phyloP scores from a whole-genome alignment of 2,888 invertebrate genomes.

The Iselma pallidipennis region DNA sequence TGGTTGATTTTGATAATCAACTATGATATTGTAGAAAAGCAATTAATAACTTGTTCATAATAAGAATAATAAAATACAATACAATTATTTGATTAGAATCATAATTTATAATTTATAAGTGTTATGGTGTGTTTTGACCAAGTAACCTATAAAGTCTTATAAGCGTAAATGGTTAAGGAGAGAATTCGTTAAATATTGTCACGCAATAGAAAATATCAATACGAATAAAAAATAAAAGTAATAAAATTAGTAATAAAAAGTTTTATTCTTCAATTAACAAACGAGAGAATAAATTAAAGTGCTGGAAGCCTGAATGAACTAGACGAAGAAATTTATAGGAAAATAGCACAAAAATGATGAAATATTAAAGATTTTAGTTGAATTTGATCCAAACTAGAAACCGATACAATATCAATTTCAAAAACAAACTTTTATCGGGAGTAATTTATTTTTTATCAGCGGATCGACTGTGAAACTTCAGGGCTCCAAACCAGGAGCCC shows the following conservation, averaged over 20 bases:
- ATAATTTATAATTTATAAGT: not conserved
- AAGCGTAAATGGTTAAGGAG: slow-evolving; percentile 17
- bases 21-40: too few relatives aligned
- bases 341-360: not conserved
- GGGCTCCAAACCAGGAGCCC: too few relatives aligned
- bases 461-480: too few relatives aligned
- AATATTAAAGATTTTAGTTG: not conserved
- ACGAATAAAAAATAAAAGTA: not conserved
- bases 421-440: too few relatives aligned
- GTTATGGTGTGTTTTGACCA: slow-evolving; percentile 13
- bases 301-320: too few relatives aligned
- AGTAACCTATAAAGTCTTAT: slow-evolving; percentile 20
- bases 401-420: too few relatives aligned
- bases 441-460: too few relatives aligned
- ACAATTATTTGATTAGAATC: not conserved
- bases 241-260: not conserved
- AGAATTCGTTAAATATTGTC: slow-evolving; percentile 18
- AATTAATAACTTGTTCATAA: not conserved
- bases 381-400: too few relatives aligned
- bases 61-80: too few relatives aligned
- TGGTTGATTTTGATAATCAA: too few relatives aligned
- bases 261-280: too few relatives aligned
- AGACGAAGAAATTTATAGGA: not conserved
- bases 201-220: slow-evolving; percentile 10
- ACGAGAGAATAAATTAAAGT: too few relatives aligned